Percentiles rank a stretch among this genome's conserved stretches.
phyloP scores from a whole-genome alignment of 1,140 invertebrate species.

The Ooceraea biroi region DNA sequence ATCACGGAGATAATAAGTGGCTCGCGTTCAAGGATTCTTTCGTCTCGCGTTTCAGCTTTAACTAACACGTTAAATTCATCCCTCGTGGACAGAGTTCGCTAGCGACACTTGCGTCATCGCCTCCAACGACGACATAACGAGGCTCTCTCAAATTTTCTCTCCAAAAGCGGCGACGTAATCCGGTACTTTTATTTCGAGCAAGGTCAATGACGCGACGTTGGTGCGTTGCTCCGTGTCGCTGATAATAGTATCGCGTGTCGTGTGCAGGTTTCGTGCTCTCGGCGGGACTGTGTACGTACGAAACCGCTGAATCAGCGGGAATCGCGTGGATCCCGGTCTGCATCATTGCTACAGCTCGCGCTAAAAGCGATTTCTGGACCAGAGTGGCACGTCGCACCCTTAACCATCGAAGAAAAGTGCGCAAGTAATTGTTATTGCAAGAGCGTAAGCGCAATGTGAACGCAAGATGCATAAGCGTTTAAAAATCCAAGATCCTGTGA shows the following conservation, averaged over 20 bases:
- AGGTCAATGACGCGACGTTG: constrained; percentile 75
- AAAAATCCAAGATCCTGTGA: too few relatives aligned
- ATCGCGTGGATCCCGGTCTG: constrained; percentile 6
- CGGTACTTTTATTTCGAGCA: constrained; percentile 54
- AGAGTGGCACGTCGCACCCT: background rate
- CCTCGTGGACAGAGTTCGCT: constrained; percentile 4
- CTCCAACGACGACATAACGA: background rate
- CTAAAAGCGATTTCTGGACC: background rate
- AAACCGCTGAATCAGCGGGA: constrained; percentile 41
- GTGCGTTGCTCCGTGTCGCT: constrained; percentile 70
- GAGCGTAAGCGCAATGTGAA: too few relatives aligned
- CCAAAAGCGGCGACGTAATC: background rate
- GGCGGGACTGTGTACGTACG: background rate
- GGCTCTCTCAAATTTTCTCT: background rate
- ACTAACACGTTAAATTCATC: constrained; percentile 22
- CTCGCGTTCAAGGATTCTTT: constrained; percentile 12
- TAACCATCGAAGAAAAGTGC: too few relatives aligned
- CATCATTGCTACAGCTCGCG: background rate
- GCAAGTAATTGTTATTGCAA: too few relatives aligned
- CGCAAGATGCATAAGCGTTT: too few relatives aligned
- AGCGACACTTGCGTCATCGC: constrained; percentile 24
- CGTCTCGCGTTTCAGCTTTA: background rate
- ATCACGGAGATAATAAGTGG: constrained; percentile 1
- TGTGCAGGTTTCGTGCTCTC: background rate
- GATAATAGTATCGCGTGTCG: constrained; percentile 65